These are phyloP conservation scores for Meloidogyne floridensis DNA, from an alignment of 1,140 invertebrate species.

Conservation along the genomic window DNA sequence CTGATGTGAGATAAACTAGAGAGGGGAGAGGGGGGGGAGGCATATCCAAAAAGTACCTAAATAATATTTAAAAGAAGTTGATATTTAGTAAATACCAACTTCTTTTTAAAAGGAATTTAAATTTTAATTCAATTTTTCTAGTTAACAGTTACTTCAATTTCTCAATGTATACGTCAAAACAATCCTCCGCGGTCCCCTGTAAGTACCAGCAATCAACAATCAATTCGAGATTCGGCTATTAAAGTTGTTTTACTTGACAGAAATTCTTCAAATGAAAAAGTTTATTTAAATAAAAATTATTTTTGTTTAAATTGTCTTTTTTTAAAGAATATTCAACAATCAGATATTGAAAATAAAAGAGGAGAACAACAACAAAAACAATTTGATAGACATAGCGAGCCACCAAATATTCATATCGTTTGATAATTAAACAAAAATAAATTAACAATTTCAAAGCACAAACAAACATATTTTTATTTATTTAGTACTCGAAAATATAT, in stretches of 20 bases:
- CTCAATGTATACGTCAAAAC: conserved; percentile 17
- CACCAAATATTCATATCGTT: conserved; percentile 9
- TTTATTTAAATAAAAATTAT: not conserved
- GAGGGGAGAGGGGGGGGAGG: too few relatives aligned
- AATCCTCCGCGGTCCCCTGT: conserved; percentile 11
- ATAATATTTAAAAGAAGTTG: too few relatives aligned
- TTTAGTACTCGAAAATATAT: too few relatives aligned
- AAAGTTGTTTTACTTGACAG: conserved; percentile 6
- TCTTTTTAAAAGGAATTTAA: not conserved
- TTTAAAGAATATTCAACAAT: not conserved
- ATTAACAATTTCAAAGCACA: too few relatives aligned
- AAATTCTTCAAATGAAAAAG: conserved; percentile 4
- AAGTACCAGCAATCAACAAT: not conserved
- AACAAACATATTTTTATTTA: too few relatives aligned
- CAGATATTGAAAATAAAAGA: not conserved
- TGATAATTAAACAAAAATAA: not conserved
- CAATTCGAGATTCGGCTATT: not conserved
- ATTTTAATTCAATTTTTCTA: conserved; percentile 4
- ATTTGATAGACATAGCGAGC: conserved; percentile 1
- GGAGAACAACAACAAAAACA: not conserved
- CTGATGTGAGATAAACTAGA: too few relatives aligned
- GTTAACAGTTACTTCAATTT: conserved; percentile 34
- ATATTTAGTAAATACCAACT: too few relatives aligned
- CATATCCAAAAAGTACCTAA: too few relatives aligned
- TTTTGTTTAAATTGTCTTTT: not conserved